Evolutionary conservation across 2,797 vertebrate genomes (phyloP), one percentile per base, ranked within the genome.

Genomic region (Falco berigora): DNA sequence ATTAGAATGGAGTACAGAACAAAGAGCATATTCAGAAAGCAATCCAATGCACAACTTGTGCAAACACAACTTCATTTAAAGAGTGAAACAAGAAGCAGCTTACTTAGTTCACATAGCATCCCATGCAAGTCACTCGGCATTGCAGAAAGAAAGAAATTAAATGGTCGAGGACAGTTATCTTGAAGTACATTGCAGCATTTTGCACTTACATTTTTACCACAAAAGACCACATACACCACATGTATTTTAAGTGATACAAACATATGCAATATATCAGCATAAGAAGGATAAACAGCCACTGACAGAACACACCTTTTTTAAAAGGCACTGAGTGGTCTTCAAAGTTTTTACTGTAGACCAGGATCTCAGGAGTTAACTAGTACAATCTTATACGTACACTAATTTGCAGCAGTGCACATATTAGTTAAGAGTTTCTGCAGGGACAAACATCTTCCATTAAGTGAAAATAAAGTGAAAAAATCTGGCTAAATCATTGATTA

Each of bases 111-210:
- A 92, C 74, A 94, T 14, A 95, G 86, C 79, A 95, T 77, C 78
- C 85, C 94, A 96, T 97, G 96, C 94, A 96, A 89, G 88, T 95
- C 78, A 92, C 77, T 96, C 88, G 82, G 66, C 87, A 95, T 32
- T 9, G 22, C 47, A 79, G 73, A 73, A 63, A 90, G 66, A 95
- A 95, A 86, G 66, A 87, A 93, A 53, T 68, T 75, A 95, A 88
- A 56, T 30, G 85, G 88, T 71, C 18, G 66, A 82, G 88, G 85
- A 88, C 34, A 82, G 63, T 58, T 67, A 76, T 71, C 44, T 80
- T 5, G 3, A 58, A 92, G 50, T 55, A 74, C 4, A 0, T 59
- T 69, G 53, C 88, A 92, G 72, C 38, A 87, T 42, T 83, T 50
- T 6, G 4, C n/a, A 49, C 50, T 85, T 89, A 79, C 30, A 18